Percentiles rank a stretch among this genome's conserved stretches.
phyloP scores from a whole-genome alignment of 2,113 vertebrate species.

The Prionailurus bengalensis region DNA sequence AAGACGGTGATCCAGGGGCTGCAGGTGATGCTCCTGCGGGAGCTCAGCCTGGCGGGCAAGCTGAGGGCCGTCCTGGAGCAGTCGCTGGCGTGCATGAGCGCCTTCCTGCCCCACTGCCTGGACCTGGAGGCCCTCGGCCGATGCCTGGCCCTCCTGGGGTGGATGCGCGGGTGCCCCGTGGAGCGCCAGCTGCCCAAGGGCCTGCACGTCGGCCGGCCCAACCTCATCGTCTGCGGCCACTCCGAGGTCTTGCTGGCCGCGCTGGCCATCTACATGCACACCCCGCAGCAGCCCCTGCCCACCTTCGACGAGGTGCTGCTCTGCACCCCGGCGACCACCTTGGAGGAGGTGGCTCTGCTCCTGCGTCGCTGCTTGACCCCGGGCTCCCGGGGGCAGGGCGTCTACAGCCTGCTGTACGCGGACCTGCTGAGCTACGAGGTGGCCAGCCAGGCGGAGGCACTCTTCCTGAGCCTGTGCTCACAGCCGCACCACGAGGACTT shows the following conservation, averaged over 20 bases:
- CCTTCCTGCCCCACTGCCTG: slow-evolving; percentile 89
- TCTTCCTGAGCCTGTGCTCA: slow-evolving; percentile 90
- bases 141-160: slow-evolving; percentile 89
- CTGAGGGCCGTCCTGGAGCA: slow-evolving; percentile 90
- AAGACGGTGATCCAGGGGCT: neutral
- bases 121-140: slow-evolving; percentile 91
- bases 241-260: slow-evolving; percentile 91
- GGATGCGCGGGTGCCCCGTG: neutral
- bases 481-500: slow-evolving; percentile 87
- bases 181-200: slow-evolving; percentile 89
- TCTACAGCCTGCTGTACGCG: slow-evolving; percentile 93
- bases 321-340: slow-evolving; percentile 90
- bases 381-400: slow-evolving; percentile 85
- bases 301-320: slow-evolving; percentile 95
- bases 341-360: slow-evolving; percentile 94
- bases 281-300: slow-evolving; percentile 89
- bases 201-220: slow-evolving; percentile 90
- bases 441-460: slow-evolving; percentile 90
- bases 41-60: slow-evolving; percentile 64
- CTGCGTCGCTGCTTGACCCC: slow-evolving; percentile 92
- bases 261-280: slow-evolving; percentile 95
- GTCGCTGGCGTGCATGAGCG: slow-evolving; percentile 88
- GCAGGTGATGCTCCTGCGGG: fast-evolving
- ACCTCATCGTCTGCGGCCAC: slow-evolving; percentile 92
- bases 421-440: slow-evolving; percentile 95